Conservation (phyloP, 2,113 vertebrate genomes). For the Psettodes erumei region DNA sequence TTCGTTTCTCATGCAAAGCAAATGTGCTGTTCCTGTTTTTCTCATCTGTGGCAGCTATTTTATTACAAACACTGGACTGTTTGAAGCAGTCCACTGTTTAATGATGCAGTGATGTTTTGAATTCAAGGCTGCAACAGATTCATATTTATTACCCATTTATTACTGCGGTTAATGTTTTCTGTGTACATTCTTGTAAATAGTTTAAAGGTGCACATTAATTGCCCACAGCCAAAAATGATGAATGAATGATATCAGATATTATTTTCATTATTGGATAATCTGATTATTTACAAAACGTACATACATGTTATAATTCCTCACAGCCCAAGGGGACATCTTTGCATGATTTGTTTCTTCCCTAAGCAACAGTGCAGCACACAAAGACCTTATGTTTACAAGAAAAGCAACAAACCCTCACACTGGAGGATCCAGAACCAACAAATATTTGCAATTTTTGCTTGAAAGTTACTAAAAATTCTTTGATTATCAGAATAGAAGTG, state of each 20-base stretch:
- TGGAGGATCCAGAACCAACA: not conserved
- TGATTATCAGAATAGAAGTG: not conserved
- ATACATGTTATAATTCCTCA: not conserved
- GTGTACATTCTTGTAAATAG: not conserved
- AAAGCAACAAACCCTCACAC: not conserved
- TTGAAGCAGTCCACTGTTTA: not conserved
- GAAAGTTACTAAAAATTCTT: not conserved
- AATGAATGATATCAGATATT: no score
- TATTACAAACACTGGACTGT: not conserved
- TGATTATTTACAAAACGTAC: not conserved
- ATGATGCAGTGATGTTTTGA: not conserved
- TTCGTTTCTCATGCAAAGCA: slow-evolving; percentile 9
- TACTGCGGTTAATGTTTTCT: not conserved
- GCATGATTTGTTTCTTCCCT: not conserved
- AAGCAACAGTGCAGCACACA: not conserved
- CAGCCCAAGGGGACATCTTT: not conserved
- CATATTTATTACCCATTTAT: not conserved
- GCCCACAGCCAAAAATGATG: not conserved
- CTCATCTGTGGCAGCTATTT: not conserved
- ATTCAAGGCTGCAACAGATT: not conserved
- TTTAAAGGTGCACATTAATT: not conserved
- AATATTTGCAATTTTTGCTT: not conserved
- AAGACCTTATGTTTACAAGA: not conserved
- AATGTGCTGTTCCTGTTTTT: slow-evolving; percentile 9
- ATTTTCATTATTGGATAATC: not conserved